These are phyloP conservation scores for Calypte anna DNA, from an alignment of 2,113 vertebrate species.

Conservation along the genomic window DNA sequence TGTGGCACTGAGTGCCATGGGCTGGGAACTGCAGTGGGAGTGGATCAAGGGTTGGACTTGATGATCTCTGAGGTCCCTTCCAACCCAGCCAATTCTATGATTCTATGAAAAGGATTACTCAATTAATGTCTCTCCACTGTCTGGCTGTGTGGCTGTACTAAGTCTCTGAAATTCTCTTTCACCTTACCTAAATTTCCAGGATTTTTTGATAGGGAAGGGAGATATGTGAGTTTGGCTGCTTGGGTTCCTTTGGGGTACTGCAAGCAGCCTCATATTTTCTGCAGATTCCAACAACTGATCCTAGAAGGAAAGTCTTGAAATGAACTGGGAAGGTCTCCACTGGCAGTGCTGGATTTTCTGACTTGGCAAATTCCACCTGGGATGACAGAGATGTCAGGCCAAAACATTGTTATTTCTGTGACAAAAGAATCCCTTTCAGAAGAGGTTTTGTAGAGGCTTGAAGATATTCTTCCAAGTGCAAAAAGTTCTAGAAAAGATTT, in stretches of 20 bases:
- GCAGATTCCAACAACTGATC: background rate
- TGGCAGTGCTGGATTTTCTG: background rate
- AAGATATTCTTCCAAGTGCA: background rate
- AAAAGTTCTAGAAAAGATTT: background rate
- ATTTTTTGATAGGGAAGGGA: background rate
- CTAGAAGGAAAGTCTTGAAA: background rate
- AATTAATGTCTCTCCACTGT: background rate
- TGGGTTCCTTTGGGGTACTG: background rate
- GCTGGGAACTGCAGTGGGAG: too few relatives aligned
- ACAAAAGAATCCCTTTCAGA: background rate
- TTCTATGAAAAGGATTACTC: background rate
- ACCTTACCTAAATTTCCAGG: background rate
- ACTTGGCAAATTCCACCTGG: background rate
- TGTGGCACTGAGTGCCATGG: too few relatives aligned
- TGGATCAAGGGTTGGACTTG: too few relatives aligned
- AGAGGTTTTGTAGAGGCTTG: background rate
- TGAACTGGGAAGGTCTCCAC: background rate
- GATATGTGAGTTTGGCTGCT: background rate
- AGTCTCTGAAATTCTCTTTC: background rate
- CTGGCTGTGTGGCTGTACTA: background rate
- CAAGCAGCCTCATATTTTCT: background rate
- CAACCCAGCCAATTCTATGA: too few relatives aligned
- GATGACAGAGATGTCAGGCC: background rate
- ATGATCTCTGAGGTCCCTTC: too few relatives aligned
- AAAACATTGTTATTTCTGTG: background rate